Evolutionary conservation across 1,140 invertebrate species (phyloP).

Genomic region (Bombus turneri): DNA sequence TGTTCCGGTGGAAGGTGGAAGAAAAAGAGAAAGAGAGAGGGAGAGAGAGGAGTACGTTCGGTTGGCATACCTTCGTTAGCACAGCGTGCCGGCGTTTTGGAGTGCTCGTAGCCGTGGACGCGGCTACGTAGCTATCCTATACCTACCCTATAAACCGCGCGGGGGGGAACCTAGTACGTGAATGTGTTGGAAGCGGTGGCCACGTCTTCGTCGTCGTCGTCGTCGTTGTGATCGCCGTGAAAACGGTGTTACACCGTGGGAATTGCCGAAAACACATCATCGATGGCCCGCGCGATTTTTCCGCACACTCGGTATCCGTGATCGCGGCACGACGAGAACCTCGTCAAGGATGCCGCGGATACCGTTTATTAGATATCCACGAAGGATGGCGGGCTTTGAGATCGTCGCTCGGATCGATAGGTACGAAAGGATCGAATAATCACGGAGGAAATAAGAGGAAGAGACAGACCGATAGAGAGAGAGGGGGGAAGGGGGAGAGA

Average conservation of each 20-base stretch:
- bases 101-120: slow-evolving; percentile 11
- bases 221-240: slow-evolving; percentile 29
- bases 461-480: not conserved
- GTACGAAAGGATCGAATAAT: slow-evolving; percentile 15
- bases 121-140: not conserved
- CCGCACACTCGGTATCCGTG: not conserved
- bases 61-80: not conserved
- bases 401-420: slow-evolving; percentile 14
- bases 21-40: not conserved
- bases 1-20: not conserved
- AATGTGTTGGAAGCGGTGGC: slow-evolving; percentile 54
- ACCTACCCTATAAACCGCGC: not conserved
- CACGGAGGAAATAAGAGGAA: not conserved
- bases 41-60: not conserved
- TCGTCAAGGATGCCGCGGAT: slow-evolving; percentile 41
- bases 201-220: slow-evolving; percentile 36
- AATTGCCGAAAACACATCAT: slow-evolving; percentile 12
- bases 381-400: slow-evolving; percentile 29
- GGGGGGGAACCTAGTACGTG: slow-evolving; percentile 29
- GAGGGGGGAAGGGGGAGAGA: not conserved
- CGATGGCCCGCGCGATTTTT: slow-evolving; percentile 30
- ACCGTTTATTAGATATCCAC: not conserved
- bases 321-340: slow-evolving; percentile 29
- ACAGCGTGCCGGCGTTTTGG: slow-evolving; percentile 36
- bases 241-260: slow-evolving; percentile 31